Evolutionary conservation across 2,113 vertebrate species (phyloP).

Genomic region (Anhinga anhinga): DNA sequence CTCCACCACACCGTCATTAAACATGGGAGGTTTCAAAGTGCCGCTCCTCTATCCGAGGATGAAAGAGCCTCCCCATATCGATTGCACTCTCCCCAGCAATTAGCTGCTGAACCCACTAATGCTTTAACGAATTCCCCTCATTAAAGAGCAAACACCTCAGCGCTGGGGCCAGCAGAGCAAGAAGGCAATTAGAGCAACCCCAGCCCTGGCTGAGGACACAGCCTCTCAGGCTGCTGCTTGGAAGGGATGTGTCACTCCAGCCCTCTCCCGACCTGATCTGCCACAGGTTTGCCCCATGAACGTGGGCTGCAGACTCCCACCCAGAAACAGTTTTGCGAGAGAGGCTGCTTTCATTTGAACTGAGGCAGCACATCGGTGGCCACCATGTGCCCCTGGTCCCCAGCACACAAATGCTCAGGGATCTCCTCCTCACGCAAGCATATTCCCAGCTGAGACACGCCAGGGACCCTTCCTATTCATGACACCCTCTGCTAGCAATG

Average conservation of each 20-base stretch:
- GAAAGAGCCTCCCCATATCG: background rate
- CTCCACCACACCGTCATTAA: too few relatives aligned
- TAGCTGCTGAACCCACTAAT: background rate
- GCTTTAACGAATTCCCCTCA: background rate
- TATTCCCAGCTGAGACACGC: background rate
- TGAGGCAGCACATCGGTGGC: background rate
- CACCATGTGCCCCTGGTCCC: background rate
- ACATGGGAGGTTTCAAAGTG: background rate
- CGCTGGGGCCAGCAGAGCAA: background rate
- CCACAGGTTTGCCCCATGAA: accelerated
- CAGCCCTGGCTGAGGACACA: background rate
- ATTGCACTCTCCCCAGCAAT: background rate
- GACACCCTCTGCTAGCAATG: background rate
- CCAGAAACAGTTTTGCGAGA: background rate
- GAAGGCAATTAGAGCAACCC: background rate
- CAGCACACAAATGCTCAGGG: background rate
- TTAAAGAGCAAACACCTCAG: background rate
- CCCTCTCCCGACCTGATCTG: background rate
- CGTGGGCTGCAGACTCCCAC: background rate
- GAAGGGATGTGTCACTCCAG: background rate
- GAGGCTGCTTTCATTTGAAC: background rate
- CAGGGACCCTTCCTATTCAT: background rate
- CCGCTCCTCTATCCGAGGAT: background rate
- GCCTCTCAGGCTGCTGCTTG: background rate
- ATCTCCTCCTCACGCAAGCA: background rate